Evolutionary conservation across 2,797 vertebrate genomes (phyloP), one percentile per base, ranked within the genome.

Genomic region (Sebastiscus albofasciatus): DNA sequence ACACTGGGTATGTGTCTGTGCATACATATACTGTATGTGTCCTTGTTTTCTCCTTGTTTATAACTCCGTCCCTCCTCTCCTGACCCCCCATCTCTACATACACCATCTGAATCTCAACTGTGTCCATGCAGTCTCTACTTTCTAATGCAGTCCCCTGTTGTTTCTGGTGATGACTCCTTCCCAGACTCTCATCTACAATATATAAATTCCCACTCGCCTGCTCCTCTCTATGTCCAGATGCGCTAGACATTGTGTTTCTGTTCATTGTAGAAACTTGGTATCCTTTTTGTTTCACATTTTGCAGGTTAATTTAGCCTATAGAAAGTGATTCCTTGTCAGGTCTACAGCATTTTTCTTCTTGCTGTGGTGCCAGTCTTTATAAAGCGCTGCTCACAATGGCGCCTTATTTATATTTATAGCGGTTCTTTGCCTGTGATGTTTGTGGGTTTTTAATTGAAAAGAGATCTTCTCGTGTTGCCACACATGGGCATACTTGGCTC

Each of bases 81-180:
- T 24, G 26, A 77, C 69, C 67, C 79, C 77, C 49, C 71, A 64
- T 72, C 46, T 22, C 75, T 34, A 54, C 69, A 36, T 10, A 82
- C 67, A 42, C 83, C 74, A 80, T 88, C 79, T 91, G 85, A 72
- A 87, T 88, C 39, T 62, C 77, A 87, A 80, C 26, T 49, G 62
- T 74, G 79, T 78, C 78, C 49, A 29, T 81, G 67, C 55, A 82
- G 54, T 69, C 34, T 75, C 26, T 75, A 34, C 79, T 72, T 87
- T 87, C 67, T 65, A 67, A 75, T 60, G 58, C 55, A 72, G 66
- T 77, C 62, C 10, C 66, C 14, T 31, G 56, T 73, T 80, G 69
- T 67, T 78, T 58, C 54, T 67, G 36, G 46, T 76, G 81, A 79
- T 27, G 64, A 20, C 31, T 87, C 69, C 61, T 81, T 84, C 74